phyloP scores from a whole-genome alignment of 2,888 invertebrate genomes.

The Eumerus sabulonum region DNA sequence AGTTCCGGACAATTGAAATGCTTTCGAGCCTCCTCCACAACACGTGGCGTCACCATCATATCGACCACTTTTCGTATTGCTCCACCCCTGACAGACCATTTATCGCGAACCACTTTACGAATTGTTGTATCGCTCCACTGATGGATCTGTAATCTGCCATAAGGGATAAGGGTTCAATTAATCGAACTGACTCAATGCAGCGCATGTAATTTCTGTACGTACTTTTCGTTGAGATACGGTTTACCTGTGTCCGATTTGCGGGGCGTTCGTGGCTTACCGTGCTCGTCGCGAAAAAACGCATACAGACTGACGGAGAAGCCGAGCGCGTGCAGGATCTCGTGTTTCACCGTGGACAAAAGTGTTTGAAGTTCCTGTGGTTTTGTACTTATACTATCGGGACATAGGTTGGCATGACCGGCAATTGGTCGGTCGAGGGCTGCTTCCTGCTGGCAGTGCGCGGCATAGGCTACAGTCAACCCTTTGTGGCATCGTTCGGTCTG shows the following conservation, averaged over 20 bases:
- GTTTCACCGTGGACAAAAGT: slow-evolving; percentile 96
- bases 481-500: slow-evolving; percentile 95
- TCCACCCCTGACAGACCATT: slow-evolving; percentile 90
- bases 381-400: slow-evolving; percentile 95
- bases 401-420: slow-evolving; percentile 99
- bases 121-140: slow-evolving; percentile 97
- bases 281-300: slow-evolving; percentile 92
- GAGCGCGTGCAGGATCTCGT: slow-evolving; percentile 98
- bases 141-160: slow-evolving; percentile 89
- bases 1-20: slow-evolving; percentile 93
- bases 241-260: slow-evolving; percentile 91
- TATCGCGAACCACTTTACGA: slow-evolving; percentile 83
- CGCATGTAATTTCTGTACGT: slow-evolving; percentile 73
- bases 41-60: slow-evolving; percentile 95
- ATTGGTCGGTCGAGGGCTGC: slow-evolving; percentile 96
- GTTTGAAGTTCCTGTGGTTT: slow-evolving; percentile 94
- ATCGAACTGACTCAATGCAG: not conserved
- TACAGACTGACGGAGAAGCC: slow-evolving; percentile 98
- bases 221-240: slow-evolving; percentile 93
- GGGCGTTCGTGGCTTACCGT: slow-evolving; percentile 92
- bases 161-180: slow-evolving; percentile 14
- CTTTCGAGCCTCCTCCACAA: slow-evolving; percentile 89
- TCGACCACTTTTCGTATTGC: slow-evolving; percentile 87
- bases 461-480: slow-evolving; percentile 96
- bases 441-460: slow-evolving; percentile 99